phyloP scores from a whole-genome alignment of 2,797 vertebrate species.

The Myripristis murdjan region DNA sequence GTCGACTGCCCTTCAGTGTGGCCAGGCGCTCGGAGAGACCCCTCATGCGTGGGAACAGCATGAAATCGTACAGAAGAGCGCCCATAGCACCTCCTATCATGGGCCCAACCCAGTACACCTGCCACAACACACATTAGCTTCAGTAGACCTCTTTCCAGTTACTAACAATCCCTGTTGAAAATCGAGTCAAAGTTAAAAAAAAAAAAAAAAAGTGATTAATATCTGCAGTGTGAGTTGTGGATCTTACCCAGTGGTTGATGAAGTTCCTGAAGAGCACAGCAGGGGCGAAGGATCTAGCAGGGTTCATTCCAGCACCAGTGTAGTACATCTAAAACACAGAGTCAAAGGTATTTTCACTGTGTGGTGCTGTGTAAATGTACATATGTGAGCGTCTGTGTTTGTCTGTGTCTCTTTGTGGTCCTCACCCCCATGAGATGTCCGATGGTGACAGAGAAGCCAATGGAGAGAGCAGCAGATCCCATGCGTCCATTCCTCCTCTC shows the following conservation, averaged over 20 bases:
- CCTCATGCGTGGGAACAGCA: constrained; percentile 92
- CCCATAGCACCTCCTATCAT: constrained; percentile 92
- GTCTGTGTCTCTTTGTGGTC: neutral
- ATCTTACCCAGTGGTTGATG: constrained; percentile 96
- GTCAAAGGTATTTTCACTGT: too few relatives aligned
- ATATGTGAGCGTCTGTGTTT: too few relatives aligned
- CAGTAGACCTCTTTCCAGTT: neutral
- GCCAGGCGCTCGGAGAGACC: constrained; percentile 92
- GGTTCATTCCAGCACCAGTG: constrained; percentile 96
- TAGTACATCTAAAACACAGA: constrained; percentile 90
- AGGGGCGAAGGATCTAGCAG: constrained; percentile 95
- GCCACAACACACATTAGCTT: constrained; percentile 9
- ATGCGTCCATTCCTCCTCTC: constrained; percentile 92
- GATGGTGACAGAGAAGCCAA: constrained; percentile 94
- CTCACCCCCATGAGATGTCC: constrained; percentile 96
- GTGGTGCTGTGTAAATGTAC: too few relatives aligned
- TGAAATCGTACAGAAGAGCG: constrained; percentile 93
- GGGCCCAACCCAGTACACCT: constrained; percentile 97
- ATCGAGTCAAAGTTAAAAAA: constrained; percentile 3
- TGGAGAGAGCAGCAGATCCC: constrained; percentile 91
- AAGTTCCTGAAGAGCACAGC: constrained; percentile 95
- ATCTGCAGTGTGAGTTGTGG: neutral
- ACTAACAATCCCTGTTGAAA: neutral
- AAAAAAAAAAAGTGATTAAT: neutral
- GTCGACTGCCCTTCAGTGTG: constrained; percentile 89